Base-by-base conservation (phyloP, 2,797 vertebrate genomes). In the Acomys russatus region DNA sequence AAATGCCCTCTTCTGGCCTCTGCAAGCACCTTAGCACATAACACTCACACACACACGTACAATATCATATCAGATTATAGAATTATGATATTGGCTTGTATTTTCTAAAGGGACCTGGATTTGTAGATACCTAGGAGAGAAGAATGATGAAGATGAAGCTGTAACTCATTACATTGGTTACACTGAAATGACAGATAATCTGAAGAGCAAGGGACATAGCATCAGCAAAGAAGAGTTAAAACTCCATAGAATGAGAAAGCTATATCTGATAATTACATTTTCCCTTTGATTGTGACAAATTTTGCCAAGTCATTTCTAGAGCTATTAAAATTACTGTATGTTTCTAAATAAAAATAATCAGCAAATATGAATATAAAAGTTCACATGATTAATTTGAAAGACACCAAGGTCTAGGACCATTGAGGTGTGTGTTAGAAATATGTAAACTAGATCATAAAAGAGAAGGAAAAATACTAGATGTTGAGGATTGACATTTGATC, bases 161-260 rank as follows among this genome's bases (percentile, higher is more conserved):
- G 1, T 87, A 66, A 92, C 17, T 44, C 20, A 66, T 64, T 86
- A 35, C 18, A 6, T 82, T 90, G 92, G 66, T 87, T 17, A 91
- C 71, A 30, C 1, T 79, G 54, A 79, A 87, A 76, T 73, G 25
- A 35, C 56, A 33, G 33, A n/a, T 79, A 76, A 85, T 94, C 54
- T 94, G 51, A 66, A 96, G 86, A 63, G 11, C 5, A 86, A 11
- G 91, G 0, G 17, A 23, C 71, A 77, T 74, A 90, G 11, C 15
- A 38, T 77, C 28, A 91, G 1, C 35, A 28, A 92, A 97, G 30
- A 92, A 90, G 89, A 76, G 35, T 59, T 38, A n/a, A 90, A 76
- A 80, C 17, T 88, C 51, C 28, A 2, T 66, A 76, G 20, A 15
- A 4, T 77, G 22, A 80, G 15, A 90, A 83, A 51, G 66, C 9